Conservation (phyloP, 1,140 invertebrate species). For the Aphis craccivora region DNA sequence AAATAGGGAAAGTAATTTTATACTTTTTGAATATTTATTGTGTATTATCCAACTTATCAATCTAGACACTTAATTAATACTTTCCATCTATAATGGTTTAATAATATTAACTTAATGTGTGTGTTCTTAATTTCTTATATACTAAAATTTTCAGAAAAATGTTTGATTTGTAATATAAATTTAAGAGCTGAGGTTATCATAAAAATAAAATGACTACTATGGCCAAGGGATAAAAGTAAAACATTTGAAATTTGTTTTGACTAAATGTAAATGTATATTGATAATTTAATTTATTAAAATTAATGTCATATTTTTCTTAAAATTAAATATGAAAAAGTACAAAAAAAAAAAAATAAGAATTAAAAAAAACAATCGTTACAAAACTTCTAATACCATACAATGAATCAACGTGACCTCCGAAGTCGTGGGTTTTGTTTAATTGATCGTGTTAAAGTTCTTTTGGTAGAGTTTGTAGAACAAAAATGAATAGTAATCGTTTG, state of each 20-base stretch:
- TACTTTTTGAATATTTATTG: not conserved
- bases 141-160: not conserved
- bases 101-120: not conserved
- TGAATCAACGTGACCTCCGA: not conserved
- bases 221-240: not conserved
- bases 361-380: not conserved
- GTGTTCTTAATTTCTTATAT: not conserved
- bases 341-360: not conserved
- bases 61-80: not conserved
- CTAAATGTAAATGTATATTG: not conserved
- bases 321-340: not conserved
- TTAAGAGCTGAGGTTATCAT: not conserved
- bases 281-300: not conserved
- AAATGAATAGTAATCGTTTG: conserved; percentile 14
- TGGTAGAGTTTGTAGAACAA: not conserved
- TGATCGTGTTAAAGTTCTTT: not conserved
- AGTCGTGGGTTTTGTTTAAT: conserved; percentile 4
- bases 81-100: not conserved
- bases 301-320: not conserved
- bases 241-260: not conserved
- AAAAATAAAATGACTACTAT: not conserved
- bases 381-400: not conserved
- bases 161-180: not conserved
- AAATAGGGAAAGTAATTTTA: not conserved
- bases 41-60: not conserved